Conservation (phyloP, 2,888 invertebrate species). For the Troides helena region DNA sequence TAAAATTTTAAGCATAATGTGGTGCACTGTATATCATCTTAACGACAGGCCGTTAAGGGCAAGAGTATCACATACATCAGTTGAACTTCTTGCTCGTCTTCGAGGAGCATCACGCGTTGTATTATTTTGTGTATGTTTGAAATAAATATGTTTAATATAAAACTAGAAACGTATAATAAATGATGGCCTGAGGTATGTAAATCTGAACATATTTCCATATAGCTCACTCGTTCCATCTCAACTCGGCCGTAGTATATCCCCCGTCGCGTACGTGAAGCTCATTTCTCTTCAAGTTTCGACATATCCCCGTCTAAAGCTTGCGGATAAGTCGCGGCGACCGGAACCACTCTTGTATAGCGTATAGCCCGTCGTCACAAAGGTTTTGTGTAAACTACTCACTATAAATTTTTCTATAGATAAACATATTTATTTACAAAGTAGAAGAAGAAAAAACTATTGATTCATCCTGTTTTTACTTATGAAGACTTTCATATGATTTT, state of each 20-base stretch:
- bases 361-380: neutral
- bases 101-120: no score
- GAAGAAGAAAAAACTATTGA: neutral
- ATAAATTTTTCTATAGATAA: neutral
- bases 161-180: no score
- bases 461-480: neutral
- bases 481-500: neutral
- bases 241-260: neutral
- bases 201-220: neutral
- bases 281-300: slow-evolving; percentile 19
- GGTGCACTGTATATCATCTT: no score
- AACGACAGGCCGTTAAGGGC: no score
- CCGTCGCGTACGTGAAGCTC: slow-evolving; percentile 8
- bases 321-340: slow-evolving; percentile 23
- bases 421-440: neutral
- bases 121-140: no score
- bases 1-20: no score
- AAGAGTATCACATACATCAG: no score
- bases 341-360: slow-evolving; percentile 2
- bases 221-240: neutral
- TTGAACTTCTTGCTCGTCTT: no score
- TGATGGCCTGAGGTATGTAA: neutral
- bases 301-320: slow-evolving; percentile 22
- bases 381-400: slow-evolving; percentile 9
- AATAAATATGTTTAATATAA: no score